Percentiles rank a stretch among this genome's conserved stretches.
Evolutionary conservation across 2,113 vertebrate species (phyloP).

Genomic region (Lonchura striata): DNA sequence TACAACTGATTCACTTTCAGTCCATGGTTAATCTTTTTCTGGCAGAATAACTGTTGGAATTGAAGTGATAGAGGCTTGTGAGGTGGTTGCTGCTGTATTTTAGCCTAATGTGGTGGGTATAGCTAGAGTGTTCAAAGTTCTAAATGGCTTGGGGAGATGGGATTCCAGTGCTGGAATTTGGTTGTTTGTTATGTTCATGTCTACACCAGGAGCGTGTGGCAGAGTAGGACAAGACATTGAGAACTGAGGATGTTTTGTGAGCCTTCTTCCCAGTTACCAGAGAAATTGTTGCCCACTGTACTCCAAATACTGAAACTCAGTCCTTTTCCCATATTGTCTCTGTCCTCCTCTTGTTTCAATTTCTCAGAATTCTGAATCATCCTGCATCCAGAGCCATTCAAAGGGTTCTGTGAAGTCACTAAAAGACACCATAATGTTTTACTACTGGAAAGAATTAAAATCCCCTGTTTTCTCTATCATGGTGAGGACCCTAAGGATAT

Average conservation of each 20-base stretch:
- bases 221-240: not conserved
- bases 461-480: rapidly evolving
- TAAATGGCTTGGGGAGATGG: not conserved
- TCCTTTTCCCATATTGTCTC: not conserved
- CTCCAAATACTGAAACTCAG: not conserved
- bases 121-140: not conserved
- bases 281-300: not conserved
- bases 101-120: not conserved
- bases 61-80: not conserved
- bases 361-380: not conserved
- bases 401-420: not conserved
- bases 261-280: not conserved
- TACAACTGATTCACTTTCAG: not conserved
- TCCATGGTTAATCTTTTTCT: not conserved
- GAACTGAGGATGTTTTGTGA: not conserved
- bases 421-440: not conserved
- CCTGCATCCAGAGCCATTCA: not conserved
- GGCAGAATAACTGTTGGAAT: not conserved
- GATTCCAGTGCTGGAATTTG: not conserved
- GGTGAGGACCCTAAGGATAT: not conserved
- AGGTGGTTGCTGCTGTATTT: not conserved
- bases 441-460: not conserved
- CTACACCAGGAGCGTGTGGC: not conserved
- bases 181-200: rapidly evolving
- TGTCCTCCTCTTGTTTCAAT: not conserved